Percentiles rank a stretch among this genome's conserved stretches.
Conservation (phyloP, 2,888 invertebrate genomes). For the Pheosia tremula region DNA sequence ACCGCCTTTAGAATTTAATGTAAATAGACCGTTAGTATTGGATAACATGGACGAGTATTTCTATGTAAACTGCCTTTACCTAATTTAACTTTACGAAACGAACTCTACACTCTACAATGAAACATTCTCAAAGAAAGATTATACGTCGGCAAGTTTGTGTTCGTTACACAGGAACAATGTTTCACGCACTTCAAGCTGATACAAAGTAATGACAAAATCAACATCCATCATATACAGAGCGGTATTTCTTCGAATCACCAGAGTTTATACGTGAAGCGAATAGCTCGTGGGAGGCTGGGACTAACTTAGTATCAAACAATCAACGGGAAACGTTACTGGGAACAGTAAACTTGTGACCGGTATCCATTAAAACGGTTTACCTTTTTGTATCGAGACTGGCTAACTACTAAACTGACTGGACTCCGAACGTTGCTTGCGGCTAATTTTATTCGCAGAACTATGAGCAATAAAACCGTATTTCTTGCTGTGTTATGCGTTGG, state of each 20-base stretch:
- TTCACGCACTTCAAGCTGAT: slow-evolving; percentile 22
- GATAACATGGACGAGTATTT: not conserved
- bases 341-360: slow-evolving; percentile 43
- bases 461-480: slow-evolving; percentile 4
- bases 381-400: slow-evolving; percentile 42
- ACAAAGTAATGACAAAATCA: slow-evolving; percentile 43
- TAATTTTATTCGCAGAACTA: slow-evolving; percentile 12
- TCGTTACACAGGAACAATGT: slow-evolving; percentile 23
- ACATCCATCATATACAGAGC: slow-evolving; percentile 38
- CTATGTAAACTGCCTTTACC: not conserved
- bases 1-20: slow-evolving; percentile 11
- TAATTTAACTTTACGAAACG: not conserved
- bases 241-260: slow-evolving; percentile 51
- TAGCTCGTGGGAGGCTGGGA: slow-evolving; percentile 48
- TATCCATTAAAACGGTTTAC: slow-evolving; percentile 46
- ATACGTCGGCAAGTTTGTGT: not conserved
- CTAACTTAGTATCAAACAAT: slow-evolving; percentile 48
- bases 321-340: slow-evolving; percentile 45
- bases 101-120: not conserved
- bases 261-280: slow-evolving; percentile 54
- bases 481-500: not conserved
- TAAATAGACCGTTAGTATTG: slow-evolving; percentile 8
- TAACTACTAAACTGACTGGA: slow-evolving; percentile 23
- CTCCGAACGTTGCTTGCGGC: slow-evolving; percentile 9
- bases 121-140: not conserved